A percentile compares a stretch with the other conserved stretches of the same genome.
phyloP scores from a whole-genome alignment of 2,888 invertebrate genomes.

The Patella pellucida region DNA sequence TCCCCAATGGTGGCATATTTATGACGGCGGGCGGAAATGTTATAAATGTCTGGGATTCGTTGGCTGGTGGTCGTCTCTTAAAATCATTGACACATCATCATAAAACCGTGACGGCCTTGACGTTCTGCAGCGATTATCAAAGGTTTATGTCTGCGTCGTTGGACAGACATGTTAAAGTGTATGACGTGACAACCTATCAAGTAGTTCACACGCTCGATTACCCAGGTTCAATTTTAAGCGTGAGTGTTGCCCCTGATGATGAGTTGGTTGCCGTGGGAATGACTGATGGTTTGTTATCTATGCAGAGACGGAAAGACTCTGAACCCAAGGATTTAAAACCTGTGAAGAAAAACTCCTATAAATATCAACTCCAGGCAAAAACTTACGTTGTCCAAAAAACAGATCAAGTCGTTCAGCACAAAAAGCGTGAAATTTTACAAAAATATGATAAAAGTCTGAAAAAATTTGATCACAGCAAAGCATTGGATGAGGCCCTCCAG shows the following conservation, averaged over 20 bases:
- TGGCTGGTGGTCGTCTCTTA: slow-evolving; percentile 84
- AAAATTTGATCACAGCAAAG: slow-evolving; percentile 86
- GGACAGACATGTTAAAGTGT: slow-evolving; percentile 92
- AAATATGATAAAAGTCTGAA: slow-evolving; percentile 81
- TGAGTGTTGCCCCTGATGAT: slow-evolving; percentile 82
- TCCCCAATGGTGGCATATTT: slow-evolving; percentile 91
- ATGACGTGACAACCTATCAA: slow-evolving; percentile 88
- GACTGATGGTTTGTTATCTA: slow-evolving; percentile 91
- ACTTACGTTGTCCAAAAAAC: slow-evolving; percentile 48
- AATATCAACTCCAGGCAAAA: slow-evolving; percentile 50
- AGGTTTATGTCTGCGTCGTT: slow-evolving; percentile 90
- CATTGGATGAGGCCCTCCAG: slow-evolving; percentile 78
- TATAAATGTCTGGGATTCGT: slow-evolving; percentile 93
- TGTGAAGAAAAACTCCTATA: slow-evolving; percentile 55
- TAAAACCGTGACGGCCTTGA: slow-evolving; percentile 91
- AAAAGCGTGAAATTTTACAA: slow-evolving; percentile 56
- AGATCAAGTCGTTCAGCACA: slow-evolving; percentile 62
- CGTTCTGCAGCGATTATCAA: slow-evolving; percentile 85
- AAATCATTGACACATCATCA: slow-evolving; percentile 91
- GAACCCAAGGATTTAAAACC: slow-evolving; percentile 41
- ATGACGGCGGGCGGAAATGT: slow-evolving; percentile 91
- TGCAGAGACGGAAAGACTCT: slow-evolving; percentile 78
- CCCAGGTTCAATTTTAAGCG: slow-evolving; percentile 89
- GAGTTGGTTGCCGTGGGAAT: slow-evolving; percentile 91
- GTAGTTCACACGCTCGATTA: slow-evolving; percentile 90